Base-by-base conservation (phyloP, 2,888 invertebrate genomes). In the Anagyrus pseudococci region DNA sequence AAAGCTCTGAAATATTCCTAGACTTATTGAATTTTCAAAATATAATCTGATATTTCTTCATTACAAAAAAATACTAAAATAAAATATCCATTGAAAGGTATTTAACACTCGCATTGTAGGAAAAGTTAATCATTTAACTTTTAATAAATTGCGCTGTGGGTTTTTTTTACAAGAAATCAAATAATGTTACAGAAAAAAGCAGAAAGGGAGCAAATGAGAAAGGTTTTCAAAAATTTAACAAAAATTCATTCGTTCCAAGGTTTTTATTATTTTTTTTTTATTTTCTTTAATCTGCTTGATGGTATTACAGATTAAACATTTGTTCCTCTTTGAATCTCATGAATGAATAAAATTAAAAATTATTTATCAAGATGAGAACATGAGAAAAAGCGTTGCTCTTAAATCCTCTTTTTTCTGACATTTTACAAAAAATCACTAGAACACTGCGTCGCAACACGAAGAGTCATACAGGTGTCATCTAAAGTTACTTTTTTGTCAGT, bases 381-480 rank as follows among this genome's bases (percentile, higher is more conserved):
- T 64, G 61, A 69, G 68, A 68, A 71, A 73, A 69, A 37, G 68
- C 69, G 68, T 69, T 70, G 70, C 70, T 73, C 70, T 60, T 69
- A 64, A 57, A 69, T 68, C 71, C 64, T 69, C 70, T 70, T 73
- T 72, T 72, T 68, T 72, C 71, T 69, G 70, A 49, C 66, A 62
- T 71, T 69, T 62, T 69, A 70, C 73, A 68, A 73, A 72, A 73
- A 73, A 72, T 71, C 68, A 67, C 66, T 69, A 69, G 68, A 72
- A 72, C 70, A 69, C 70, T 70, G 67, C 69, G 69, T 70, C 72
- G 70, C 71, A 72, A 71, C 70, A 72, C 69, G 69, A 69, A 74
- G 70, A 72, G 71, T 60, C 58, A 73, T 71, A 56, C 66, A 71
- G 69, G 70, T 73, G 75, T 72, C 73, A 64, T 65, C 53, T 61